Evolutionary conservation across 1,140 invertebrate genomes (phyloP), one percentile per base, ranked within the genome.

Genomic region (Drosophila fuyamai): DNA sequence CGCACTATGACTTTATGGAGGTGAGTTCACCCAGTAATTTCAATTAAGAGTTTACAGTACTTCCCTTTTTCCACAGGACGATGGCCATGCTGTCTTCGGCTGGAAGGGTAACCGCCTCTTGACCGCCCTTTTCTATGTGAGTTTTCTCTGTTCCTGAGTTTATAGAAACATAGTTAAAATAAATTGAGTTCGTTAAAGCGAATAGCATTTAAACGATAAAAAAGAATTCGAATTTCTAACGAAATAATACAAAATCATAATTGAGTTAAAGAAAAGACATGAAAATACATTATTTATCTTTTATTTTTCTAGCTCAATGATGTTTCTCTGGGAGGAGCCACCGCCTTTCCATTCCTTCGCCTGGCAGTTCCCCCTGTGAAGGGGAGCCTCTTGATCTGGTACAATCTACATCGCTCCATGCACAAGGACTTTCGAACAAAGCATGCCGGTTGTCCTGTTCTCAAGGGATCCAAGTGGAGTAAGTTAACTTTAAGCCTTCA

Each of bases 371-470:
- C 96, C 93, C 98, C 98, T 0, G 95, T 95, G 88, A 98, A 98
- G 93, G 96, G 98, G 27, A 95, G 96, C 35, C 98, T 98, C 27
- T 96, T 97, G 10, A 98, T 99, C 93, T 99, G 98, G 98, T 96
- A 97, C 90, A 99, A 99, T 94, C 93, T 99, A 57, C 95, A 97
- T 92, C 94, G 96, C 16, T 98, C 95, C 90, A 97, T 98, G 18
- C 96, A 98, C 79, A 98, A 97, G 46, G 98, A 99, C 94, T 95
- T 95, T 67, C 94, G 95, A 76, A 99, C 98, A 1, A 94, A 98
- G 72, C 98, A 99, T 94, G 98, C 98, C 13, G 98, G 98, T 27
- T 99, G 98, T 93, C 98, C 98, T 13, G 98, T 99, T 14, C 94
- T 99, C 10, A 95, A 97, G 7, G 98, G 98, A 50, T 96, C 96